Evolutionary conservation across 2,113 vertebrate species (phyloP), one percentile per base, ranked within the genome.

Genomic region (Xyliphius kryptos): DNA sequence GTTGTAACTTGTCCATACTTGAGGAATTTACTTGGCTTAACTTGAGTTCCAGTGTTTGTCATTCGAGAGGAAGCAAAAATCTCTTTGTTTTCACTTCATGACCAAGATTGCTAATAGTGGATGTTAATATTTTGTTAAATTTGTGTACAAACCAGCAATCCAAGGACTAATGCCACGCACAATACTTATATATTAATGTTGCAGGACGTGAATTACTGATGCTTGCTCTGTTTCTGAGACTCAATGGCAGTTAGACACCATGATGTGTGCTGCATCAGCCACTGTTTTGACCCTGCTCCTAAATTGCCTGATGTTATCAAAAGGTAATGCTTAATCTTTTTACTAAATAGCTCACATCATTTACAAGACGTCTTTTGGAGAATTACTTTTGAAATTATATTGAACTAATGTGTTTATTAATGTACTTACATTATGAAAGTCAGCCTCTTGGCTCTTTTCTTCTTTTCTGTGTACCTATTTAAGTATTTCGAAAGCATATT

Each of bases 241-340:
- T 56, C 15, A 12, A 56, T 65, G 66, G 65, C 51, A 53, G 56
- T 36, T 44, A 40, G 16, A 16, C 61, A 52, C 19, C 5, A 73
- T 47, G 61, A 37, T 15, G 2, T 15, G n/a, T 9, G 7, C 6
- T 3, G 26, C 26, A 32, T 14, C 43, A 17, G 40, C 56, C 50
- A 21, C 44, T 13, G 8, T 61, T 37, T 52, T 73, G 37, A 22
- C 51, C 12, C 41, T 64, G 37, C 50, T 73, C 14, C 56, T 61
- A 10, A 56, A 3, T 46, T 68, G 10, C 26, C 37, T 65, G 16
- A 10, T 6, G 15, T 22, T 26, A 13, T 56, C 51, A 52, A 20
- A 73, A 73, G 70, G 70, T 73, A 65, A 20, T 15, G 16, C 14
- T 12, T 41, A 12, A 41, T 14, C 9, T 11, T 14, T 14, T 8